These are phyloP conservation scores for Miopithecus talapoin DNA, from an alignment of 2,797 vertebrate species.

Conservation along the genomic window DNA sequence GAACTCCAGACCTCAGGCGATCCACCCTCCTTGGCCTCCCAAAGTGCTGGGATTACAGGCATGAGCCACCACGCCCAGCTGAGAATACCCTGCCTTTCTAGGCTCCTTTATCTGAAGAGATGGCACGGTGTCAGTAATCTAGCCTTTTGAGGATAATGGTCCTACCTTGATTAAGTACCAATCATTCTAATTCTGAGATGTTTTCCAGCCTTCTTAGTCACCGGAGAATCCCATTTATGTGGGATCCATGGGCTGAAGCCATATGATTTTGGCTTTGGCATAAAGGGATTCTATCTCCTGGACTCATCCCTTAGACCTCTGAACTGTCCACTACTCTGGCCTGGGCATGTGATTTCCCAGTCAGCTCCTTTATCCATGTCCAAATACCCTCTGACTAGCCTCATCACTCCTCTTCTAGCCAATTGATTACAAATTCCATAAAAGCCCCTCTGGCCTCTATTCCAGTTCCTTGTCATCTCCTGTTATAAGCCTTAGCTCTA, in stretches of 20 bases:
- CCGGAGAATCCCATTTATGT: neutral
- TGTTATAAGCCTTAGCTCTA: neutral
- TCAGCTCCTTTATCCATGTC: neutral
- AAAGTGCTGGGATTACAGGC: too few relatives aligned
- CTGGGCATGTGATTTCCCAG: neutral
- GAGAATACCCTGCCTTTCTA: neutral
- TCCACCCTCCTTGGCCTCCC: too few relatives aligned
- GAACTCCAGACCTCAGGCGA: too few relatives aligned
- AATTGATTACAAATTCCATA: neutral
- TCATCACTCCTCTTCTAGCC: neutral
- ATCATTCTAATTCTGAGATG: neutral
- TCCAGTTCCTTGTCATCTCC: neutral
- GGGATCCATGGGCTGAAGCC: neutral
- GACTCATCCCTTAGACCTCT: neutral
- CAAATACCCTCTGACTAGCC: neutral
- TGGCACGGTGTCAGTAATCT: neutral
- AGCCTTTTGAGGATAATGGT: neutral
- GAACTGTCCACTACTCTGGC: neutral
- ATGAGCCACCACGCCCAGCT: too few relatives aligned
- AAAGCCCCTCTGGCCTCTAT: neutral
- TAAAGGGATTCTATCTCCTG: neutral
- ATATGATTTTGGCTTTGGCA: slow-evolving; percentile 31
- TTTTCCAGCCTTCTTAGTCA: neutral
- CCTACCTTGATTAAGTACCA: neutral
- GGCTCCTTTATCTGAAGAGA: neutral